Conservation (phyloP, 2,888 invertebrate species). For the Tyria jacobaeae region DNA sequence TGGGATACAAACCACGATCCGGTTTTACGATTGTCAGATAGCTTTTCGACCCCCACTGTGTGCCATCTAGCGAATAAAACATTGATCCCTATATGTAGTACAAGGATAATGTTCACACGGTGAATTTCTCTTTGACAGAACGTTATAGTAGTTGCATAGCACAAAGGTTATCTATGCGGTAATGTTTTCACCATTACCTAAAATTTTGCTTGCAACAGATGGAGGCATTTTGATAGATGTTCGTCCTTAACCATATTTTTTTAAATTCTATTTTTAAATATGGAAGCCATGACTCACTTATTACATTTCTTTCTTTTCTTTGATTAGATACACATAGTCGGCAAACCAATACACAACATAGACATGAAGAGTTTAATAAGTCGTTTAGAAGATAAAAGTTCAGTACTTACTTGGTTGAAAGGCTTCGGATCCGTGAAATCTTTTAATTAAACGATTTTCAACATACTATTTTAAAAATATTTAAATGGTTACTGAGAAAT, state of each 20-base stretch:
- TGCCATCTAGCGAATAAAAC: slow-evolving; percentile 61
- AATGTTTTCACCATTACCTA: neutral
- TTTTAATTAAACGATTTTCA: slow-evolving; percentile 1
- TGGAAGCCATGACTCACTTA: neutral
- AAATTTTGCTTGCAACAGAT: neutral
- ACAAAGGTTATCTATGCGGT: slow-evolving; percentile 1
- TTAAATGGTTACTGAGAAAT: slow-evolving; percentile 13
- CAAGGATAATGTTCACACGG: slow-evolving; percentile 39
- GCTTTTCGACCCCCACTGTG: slow-evolving; percentile 66
- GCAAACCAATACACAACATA: neutral
- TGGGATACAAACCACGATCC: slow-evolving; percentile 58
- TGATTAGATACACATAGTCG: too few relatives aligned
- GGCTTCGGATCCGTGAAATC: neutral
- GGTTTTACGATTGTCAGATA: slow-evolving; percentile 67
- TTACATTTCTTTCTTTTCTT: too few relatives aligned
- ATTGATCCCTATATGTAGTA: slow-evolving; percentile 44
- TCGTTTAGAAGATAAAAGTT: neutral
- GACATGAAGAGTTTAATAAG: neutral
- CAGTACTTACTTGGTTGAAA: neutral
- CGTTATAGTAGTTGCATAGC: slow-evolving; percentile 8
- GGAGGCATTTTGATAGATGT: neutral
- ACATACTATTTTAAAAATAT: neutral
- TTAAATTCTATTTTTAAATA: neutral
- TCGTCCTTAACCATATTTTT: neutral
- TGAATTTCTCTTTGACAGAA: slow-evolving; percentile 26